A percentile compares a stretch with the other conserved stretches of the same genome.
Conservation (phyloP, 2,888 invertebrate species). For the Pandemis cinnamomeana region DNA sequence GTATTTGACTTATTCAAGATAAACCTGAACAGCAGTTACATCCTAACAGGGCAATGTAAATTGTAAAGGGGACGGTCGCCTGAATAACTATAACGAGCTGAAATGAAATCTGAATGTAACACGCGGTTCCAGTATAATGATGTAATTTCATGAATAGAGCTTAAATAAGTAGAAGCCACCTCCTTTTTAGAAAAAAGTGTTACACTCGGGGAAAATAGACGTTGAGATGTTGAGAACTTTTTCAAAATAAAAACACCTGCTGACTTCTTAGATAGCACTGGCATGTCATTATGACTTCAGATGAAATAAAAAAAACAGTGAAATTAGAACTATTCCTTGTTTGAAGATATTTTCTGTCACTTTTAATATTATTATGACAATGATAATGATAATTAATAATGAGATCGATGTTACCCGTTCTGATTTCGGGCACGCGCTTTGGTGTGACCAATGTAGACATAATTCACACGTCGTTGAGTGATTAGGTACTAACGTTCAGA, state of each 20-base stretch:
- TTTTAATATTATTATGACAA: too few species aligned
- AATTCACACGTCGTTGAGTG: too few species aligned
- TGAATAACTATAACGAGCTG: conserved; percentile 28
- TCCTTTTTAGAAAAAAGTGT: background rate
- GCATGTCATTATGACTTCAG: background rate
- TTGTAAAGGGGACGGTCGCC: conserved; percentile 24
- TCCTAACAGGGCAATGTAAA: conserved; percentile 7
- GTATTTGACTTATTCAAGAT: background rate
- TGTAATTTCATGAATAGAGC: conserved; percentile 20
- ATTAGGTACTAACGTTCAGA: too few species aligned
- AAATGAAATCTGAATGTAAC: conserved; percentile 24
- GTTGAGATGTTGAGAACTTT: background rate
- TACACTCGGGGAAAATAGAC: background rate
- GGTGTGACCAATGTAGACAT: too few species aligned
- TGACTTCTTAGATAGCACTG: background rate
- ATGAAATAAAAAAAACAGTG: too few species aligned
- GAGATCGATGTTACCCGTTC: too few species aligned
- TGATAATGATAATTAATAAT: too few species aligned
- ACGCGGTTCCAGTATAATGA: conserved; percentile 18
- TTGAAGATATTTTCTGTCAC: too few species aligned
- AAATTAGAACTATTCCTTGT: too few species aligned
- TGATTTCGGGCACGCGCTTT: too few species aligned
- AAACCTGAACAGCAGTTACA: background rate
- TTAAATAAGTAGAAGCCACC: background rate
- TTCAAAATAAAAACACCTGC: background rate